Evolutionary conservation across 1,140 invertebrate species (phyloP).

Genomic region (Danaus plexippus): DNA sequence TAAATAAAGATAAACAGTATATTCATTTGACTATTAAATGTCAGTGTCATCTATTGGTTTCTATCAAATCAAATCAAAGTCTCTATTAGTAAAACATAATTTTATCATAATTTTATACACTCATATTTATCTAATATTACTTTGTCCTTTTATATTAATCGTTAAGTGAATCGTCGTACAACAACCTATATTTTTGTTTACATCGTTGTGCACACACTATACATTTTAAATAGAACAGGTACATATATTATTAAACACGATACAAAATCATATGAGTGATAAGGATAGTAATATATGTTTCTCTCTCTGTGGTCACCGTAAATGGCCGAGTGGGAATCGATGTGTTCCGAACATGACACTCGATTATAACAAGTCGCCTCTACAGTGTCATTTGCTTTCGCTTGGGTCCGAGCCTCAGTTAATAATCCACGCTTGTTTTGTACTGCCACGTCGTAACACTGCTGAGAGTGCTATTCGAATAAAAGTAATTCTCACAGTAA

Average conservation of each 20-base stretch:
- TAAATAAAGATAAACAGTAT: too few relatives aligned
- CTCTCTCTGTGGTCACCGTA: slow-evolving; percentile 31
- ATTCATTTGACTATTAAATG: too few relatives aligned
- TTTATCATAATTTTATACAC: too few relatives aligned
- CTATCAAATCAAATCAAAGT: too few relatives aligned
- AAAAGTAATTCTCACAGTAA: slow-evolving; percentile 13
- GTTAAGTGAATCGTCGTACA: too few relatives aligned
- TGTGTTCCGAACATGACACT: slow-evolving; percentile 39
- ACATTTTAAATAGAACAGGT: slow-evolving; percentile 3
- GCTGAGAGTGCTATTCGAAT: slow-evolving; percentile 10
- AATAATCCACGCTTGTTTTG: slow-evolving; percentile 34
- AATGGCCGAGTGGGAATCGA: slow-evolving; percentile 51
- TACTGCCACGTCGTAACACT: slow-evolving; percentile 25
- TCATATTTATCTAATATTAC: too few relatives aligned
- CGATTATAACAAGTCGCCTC: slow-evolving; percentile 22
- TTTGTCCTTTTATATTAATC: too few relatives aligned
- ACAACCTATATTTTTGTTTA: slow-evolving; percentile 5
- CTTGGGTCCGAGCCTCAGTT: slow-evolving; percentile 31
- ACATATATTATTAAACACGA: too few relatives aligned
- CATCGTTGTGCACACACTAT: slow-evolving; percentile 3
- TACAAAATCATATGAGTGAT: slow-evolving; percentile 6
- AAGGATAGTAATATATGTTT: slow-evolving; percentile 26
- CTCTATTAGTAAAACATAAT: too few relatives aligned
- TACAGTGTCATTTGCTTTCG: slow-evolving; percentile 45
- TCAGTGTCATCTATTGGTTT: too few relatives aligned